Conservation (phyloP, 2,888 invertebrate genomes). For the Lordiphosa andalusiaca region DNA sequence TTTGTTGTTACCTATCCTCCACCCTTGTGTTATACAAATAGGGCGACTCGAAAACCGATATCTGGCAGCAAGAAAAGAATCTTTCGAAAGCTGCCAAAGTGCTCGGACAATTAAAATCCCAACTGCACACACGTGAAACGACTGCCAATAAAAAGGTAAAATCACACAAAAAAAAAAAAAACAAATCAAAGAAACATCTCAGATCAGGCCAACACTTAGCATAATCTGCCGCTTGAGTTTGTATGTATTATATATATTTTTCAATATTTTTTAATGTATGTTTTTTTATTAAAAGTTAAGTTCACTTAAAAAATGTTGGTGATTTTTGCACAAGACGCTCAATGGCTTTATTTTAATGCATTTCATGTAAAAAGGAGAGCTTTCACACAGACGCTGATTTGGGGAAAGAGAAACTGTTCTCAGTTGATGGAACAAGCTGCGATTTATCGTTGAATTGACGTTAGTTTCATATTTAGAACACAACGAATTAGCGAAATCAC, state of each 20-base stretch:
- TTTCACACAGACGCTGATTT: background rate
- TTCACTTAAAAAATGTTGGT: constrained; percentile 1
- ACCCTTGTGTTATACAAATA: constrained; percentile 61
- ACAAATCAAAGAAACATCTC: constrained; percentile 29
- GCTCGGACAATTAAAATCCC: constrained; percentile 82
- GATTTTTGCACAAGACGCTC: no score
- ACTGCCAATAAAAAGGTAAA: constrained; percentile 81
- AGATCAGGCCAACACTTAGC: constrained; percentile 31
- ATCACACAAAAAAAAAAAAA: constrained; percentile 15
- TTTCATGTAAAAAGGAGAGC: background rate
- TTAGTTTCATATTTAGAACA: no score
- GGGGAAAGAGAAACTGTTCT: no score
- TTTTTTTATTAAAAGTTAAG: constrained; percentile 15
- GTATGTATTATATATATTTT: constrained; percentile 13
- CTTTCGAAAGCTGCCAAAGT: constrained; percentile 82
- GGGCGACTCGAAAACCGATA: constrained; percentile 81
- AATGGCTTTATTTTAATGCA: no score
- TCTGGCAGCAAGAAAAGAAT: constrained; percentile 81
- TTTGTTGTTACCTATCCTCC: constrained; percentile 19
- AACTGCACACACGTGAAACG: constrained; percentile 81
- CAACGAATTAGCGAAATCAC: no score
- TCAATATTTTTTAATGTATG: constrained; percentile 12
- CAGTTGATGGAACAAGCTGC: no score
- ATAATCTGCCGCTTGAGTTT: constrained; percentile 18
- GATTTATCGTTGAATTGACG: no score